Evolutionary conservation across 1,140 invertebrate species (phyloP).

Genomic region (Cotesia vestalis): DNA sequence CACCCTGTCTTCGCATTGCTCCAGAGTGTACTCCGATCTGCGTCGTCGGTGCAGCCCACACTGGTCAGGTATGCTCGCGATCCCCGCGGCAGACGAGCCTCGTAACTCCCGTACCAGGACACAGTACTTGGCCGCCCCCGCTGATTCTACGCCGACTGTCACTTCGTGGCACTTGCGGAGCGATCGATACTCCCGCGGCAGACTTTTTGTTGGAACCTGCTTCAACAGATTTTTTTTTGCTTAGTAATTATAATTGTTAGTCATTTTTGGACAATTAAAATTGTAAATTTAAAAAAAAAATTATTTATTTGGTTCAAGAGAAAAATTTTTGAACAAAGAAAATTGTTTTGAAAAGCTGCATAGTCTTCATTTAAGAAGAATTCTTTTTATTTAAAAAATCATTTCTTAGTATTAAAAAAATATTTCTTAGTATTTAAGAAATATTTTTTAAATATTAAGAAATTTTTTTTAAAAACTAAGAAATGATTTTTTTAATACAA

Average conservation of each 20-base stretch:
- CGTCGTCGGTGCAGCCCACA: slow-evolving; percentile 54
- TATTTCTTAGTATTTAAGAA: too few relatives aligned
- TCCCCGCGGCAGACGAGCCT: slow-evolving; percentile 41
- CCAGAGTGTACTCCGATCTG: slow-evolving; percentile 52
- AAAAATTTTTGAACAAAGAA: too few relatives aligned
- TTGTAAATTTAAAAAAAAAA: too few relatives aligned
- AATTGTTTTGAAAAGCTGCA: too few relatives aligned
- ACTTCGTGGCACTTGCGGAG: slow-evolving; percentile 55
- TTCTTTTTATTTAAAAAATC: too few relatives aligned
- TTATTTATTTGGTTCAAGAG: too few relatives aligned
- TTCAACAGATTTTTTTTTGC: slow-evolving; percentile 27
- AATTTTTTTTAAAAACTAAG: too few relatives aligned
- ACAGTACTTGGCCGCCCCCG: slow-evolving; percentile 56
- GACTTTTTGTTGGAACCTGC: slow-evolving; percentile 52
- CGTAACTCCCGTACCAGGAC: slow-evolving; percentile 53
- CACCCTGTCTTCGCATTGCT: slow-evolving; percentile 54
- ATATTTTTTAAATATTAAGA: too few relatives aligned
- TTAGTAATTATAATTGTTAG: background rate
- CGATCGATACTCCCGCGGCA: slow-evolving; percentile 55
- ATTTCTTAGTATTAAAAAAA: too few relatives aligned
- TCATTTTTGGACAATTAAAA: background rate
- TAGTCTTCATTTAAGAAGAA: too few relatives aligned
- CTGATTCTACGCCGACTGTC: slow-evolving; percentile 55
- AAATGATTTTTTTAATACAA: too few relatives aligned
- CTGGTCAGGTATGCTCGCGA: slow-evolving; percentile 51